phyloP scores from a whole-genome alignment of 1,140 invertebrate species.

The Heliothis subflexa region DNA sequence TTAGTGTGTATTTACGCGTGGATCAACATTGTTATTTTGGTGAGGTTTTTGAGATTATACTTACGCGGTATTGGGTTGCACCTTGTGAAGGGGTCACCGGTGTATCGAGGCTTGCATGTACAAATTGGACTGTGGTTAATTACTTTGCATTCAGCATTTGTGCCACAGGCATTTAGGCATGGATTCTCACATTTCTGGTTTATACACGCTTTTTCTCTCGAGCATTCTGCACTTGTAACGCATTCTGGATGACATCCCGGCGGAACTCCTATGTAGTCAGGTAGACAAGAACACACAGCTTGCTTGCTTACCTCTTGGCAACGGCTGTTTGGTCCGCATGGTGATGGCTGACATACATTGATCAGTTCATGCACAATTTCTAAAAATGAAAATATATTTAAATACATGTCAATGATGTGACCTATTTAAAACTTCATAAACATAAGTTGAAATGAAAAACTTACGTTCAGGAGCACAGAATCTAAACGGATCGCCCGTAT shows the following conservation, averaged over 20 bases:
- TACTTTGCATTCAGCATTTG: constrained; percentile 88
- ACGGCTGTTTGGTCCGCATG: constrained; percentile 90
- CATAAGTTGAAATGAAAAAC: constrained; percentile 52
- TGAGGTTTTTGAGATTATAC: constrained; percentile 53
- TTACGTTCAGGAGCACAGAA: constrained; percentile 88
- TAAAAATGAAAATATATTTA: constrained; percentile 52
- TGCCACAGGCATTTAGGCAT: constrained; percentile 89
- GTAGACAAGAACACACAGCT: constrained; percentile 88
- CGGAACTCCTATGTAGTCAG: constrained; percentile 88
- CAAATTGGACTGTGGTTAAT: constrained; percentile 91
- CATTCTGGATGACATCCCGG: constrained; percentile 89
- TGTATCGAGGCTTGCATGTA: constrained; percentile 89
- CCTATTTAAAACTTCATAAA: not conserved
- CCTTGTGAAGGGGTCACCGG: constrained; percentile 91
- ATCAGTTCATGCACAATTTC: constrained; percentile 71
- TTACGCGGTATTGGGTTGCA: constrained; percentile 88
- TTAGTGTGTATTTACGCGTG: not conserved
- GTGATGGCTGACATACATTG: constrained; percentile 88
- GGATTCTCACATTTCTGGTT: constrained; percentile 90
- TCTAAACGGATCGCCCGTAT: constrained; percentile 91
- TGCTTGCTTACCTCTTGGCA: constrained; percentile 87
- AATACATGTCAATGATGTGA: no score
- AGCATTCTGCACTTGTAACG: constrained; percentile 89
- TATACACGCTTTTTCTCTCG: constrained; percentile 88
- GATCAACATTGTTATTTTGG: not conserved